Base-by-base conservation (phyloP, 2,797 vertebrate species). In the Acomys russatus region DNA sequence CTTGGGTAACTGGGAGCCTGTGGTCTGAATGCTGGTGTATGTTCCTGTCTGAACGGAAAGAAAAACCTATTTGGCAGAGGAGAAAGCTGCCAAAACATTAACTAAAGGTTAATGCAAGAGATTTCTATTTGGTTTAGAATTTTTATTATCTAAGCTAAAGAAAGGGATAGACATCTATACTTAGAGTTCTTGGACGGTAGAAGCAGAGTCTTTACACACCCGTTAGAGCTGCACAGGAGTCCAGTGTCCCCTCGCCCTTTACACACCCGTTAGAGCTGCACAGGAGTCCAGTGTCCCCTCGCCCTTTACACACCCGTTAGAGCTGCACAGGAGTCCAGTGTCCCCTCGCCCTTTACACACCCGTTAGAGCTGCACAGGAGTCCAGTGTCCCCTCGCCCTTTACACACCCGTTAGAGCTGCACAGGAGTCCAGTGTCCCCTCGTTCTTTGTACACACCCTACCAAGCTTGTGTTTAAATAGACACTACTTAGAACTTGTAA, bases 71-170 rank as follows among this genome's bases (percentile, higher is more conserved):
- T 70, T 68, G 63, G 25, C 44, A 82, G 49, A 22, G 20, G n/a
- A 14, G 44, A 94, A 85, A 88, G 59, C 61, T 77, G 3, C 78
- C 1, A 86, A 54, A 83, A 14, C 49, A 59, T 89, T 68, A 35
- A 18, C 5, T 88, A 8, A 59, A 84, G 64, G 30, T 88, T 84
- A 74, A 64, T 61, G 85, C 77, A 38, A 56, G 28, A 97, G 18
- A 44, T 64, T 76, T 51, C n/a, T 77, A 35, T 71, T 64, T 70
- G 38, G 83, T 56, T 88, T 38, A 86, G 15, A 33, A 35, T 91
- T 87, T 59, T 95, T 38, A 9, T 91, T 51, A 6, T 90, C 59
- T 94, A 51, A 66, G 18, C 70, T 68, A 56, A 94, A 88, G 70
- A 85, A 85, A 28, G 4, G 56, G 8, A 1, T 82, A 4, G 64